Conservation (phyloP, 2,797 vertebrate genomes). For the Girardinus metallicus region DNA sequence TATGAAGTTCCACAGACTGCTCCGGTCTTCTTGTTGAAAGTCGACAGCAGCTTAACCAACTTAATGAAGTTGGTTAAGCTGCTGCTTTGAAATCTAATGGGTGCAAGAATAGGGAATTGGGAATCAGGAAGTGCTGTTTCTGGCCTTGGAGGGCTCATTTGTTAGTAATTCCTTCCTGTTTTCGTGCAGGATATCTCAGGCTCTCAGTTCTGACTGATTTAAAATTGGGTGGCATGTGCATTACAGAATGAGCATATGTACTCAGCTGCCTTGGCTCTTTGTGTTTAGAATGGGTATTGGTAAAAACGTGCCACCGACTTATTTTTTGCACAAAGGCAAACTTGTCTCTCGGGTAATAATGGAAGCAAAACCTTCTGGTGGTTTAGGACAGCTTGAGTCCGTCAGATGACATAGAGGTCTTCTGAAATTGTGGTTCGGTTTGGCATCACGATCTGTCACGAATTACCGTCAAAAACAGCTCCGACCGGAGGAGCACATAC, state of each 20-base stretch:
- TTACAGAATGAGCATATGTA: not conserved
- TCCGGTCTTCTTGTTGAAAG: not conserved
- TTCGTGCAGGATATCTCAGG: slow-evolving; percentile 45
- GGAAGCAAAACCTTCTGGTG: not conserved
- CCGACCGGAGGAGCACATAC: not conserved
- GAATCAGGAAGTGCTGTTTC: slow-evolving; percentile 69
- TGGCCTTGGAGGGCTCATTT: slow-evolving; percentile 45
- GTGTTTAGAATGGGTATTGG: not conserved
- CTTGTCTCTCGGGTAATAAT: not conserved
- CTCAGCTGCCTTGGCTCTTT: not conserved
- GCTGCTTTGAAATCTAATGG: not conserved
- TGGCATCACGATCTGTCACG: not conserved
- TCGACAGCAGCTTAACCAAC: not conserved
- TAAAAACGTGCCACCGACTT: not conserved
- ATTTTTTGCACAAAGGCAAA: not conserved
- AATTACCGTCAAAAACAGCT: not conserved
- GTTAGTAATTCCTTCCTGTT: slow-evolving; percentile 67
- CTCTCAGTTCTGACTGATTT: slow-evolving; percentile 54
- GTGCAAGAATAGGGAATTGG: slow-evolving; percentile 62
- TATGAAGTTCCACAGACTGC: not conserved
- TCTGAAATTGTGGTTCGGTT: not conserved
- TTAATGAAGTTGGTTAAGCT: slow-evolving; percentile 2
- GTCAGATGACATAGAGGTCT: not conserved
- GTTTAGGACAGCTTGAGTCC: not conserved
- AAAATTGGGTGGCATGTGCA: not conserved